phyloP scores from a whole-genome alignment of 2,888 invertebrate genomes.

The Dicycla oo region DNA sequence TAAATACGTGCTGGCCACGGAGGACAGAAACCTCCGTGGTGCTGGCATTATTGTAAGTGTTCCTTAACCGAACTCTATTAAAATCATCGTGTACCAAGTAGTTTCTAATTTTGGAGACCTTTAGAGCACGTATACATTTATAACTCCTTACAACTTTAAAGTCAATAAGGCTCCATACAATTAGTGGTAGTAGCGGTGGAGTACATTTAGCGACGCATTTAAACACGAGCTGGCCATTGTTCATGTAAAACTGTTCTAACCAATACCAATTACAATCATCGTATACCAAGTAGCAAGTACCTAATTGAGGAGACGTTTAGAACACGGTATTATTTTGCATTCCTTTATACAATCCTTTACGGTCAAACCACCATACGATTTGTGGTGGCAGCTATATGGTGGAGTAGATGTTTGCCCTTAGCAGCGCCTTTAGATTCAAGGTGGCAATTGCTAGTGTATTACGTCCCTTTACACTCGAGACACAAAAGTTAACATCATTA shows the following conservation, averaged over 20 bases:
- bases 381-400: neutral
- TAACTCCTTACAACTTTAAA: neutral
- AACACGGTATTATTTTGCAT: neutral
- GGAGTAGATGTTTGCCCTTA: neutral
- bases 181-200: neutral
- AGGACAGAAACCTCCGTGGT: too few species aligned
- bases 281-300: neutral
- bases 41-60: neutral
- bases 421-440: neutral
- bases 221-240: neutral
- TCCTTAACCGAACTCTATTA: neutral
- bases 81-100: neutral
- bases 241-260: neutral
- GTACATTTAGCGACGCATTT: neutral
- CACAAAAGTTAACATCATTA: neutral
- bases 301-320: neutral
- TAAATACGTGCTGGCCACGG: neutral
- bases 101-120: neutral
- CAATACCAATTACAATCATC: neutral
- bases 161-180: neutral
- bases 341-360: neutral
- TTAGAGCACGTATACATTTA: neutral
- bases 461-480: neutral
- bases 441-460: neutral
- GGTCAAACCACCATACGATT: neutral